Percentiles rank a stretch among this genome's conserved stretches.
These are phyloP conservation scores for Struthidea cinerea DNA, from an alignment of 2,113 vertebrate species.

Conservation along the genomic window DNA sequence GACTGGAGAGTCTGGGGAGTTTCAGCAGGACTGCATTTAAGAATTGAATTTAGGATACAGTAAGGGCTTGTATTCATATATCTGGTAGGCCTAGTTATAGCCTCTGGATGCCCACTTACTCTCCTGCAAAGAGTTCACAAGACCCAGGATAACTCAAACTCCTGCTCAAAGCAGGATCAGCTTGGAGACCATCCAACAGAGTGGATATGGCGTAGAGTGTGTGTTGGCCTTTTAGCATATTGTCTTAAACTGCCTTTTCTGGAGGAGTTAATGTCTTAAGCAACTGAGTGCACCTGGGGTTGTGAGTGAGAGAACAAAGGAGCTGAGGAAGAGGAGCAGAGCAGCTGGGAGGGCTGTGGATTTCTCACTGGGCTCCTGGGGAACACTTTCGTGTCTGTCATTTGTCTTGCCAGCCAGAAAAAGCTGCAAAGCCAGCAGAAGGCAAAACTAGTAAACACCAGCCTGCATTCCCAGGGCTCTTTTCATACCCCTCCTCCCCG, in stretches of 20 bases:
- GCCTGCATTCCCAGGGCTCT: neutral
- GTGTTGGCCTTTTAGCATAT: neutral
- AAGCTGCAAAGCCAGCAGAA: neutral
- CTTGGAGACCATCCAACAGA: neutral
- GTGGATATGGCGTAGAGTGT: neutral
- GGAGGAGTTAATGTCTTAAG: neutral
- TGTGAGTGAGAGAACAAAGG: neutral
- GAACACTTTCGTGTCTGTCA: neutral
- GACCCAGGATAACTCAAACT: neutral
- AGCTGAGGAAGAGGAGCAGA: neutral
- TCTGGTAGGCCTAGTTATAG: neutral
- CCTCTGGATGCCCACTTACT: neutral
- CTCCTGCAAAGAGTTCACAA: neutral
- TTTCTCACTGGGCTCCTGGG: neutral
- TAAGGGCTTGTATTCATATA: neutral
- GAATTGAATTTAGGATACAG: neutral
- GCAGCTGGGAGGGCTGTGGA: neutral
- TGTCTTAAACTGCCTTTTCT: neutral
- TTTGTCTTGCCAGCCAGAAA: neutral
- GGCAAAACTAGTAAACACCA: neutral
- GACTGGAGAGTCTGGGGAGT: neutral
- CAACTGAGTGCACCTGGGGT: neutral
- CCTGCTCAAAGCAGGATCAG: neutral
- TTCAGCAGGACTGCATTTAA: neutral
- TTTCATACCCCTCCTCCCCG: neutral